Evolutionary conservation across 2,888 invertebrate species (phyloP), one percentile per base, ranked within the genome.

Genomic region (Chalcis sispes): DNA sequence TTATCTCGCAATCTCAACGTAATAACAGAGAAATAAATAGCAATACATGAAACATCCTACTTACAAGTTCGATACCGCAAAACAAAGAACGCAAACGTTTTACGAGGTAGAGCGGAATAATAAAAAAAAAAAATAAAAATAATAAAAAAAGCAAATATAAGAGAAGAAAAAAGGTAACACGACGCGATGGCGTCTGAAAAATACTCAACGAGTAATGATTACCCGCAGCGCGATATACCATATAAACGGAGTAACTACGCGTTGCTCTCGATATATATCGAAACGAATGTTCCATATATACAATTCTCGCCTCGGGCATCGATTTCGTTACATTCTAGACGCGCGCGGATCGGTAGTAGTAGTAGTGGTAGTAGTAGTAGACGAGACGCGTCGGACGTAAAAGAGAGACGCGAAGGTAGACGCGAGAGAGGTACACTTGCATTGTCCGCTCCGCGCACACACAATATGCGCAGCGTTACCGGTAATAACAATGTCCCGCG

Each of bases 401-500:
- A 10, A 36, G 5, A 20, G 13, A 40, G 40, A 36, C 29, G 42
- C 27, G 40, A 29, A 23, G 27, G 23, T 8, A 15, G 10, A 46
- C 50, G 13, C 15, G 5, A 32, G 32, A 32, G 32, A 32, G 32
- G 8, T 32, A 56, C 29, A 56, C 13, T 29, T 15, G 36, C 40
- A 25, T n/a, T n/a, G 5, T 29, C 67, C 79, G 64, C 29, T 52
- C 36, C 29, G 58, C n/a, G 58, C 15, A 52, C 52, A 54, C 40
- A 77, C 75, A n/a, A n/a, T n/a, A 76, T 62, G 77, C 77, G 70
- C 77, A 77, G 70, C 78, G 70, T 36, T n/a, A n/a, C n/a, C 36
- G 61, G 82, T 85, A 86, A 86, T 85, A 84, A 84, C 84, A 84
- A 66, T 85, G 84, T 83, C 84, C 83, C 80, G 85, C 83, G 83